Conservation (phyloP, 2,797 vertebrate genomes). For the Hippopotamyrus pictus region DNA sequence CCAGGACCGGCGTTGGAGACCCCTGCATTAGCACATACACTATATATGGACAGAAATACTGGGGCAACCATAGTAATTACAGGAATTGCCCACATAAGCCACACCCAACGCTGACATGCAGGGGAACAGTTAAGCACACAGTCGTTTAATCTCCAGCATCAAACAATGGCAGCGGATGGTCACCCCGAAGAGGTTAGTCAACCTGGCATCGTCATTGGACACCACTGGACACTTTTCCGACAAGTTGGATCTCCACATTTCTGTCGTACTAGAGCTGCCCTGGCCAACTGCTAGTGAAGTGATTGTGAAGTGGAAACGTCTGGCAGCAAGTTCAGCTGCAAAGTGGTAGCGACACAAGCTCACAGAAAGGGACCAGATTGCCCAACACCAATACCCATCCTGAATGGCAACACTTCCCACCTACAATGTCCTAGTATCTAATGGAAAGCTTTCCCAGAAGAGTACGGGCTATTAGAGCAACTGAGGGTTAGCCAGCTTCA, state of each 20-base stretch:
- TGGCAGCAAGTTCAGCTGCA: not conserved
- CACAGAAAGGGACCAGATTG: not conserved
- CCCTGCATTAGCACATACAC: not conserved
- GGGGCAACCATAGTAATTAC: not conserved
- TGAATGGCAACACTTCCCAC: not conserved
- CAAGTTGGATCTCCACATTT: not conserved
- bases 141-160: not conserved
- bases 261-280: not conserved
- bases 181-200: not conserved
- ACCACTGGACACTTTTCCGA: not conserved
- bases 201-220: not conserved
- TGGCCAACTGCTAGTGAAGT: not conserved
- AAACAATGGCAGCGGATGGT: not conserved
- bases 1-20: too few relatives aligned
- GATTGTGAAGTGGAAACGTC: not conserved
- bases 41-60: not conserved
- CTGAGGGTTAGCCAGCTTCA: not conserved
- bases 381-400: not conserved
- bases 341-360: not conserved
- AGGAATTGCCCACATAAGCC: not conserved
- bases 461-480: not conserved
- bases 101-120: too few relatives aligned
- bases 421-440: not conserved
- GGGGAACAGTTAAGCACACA: not conserved
- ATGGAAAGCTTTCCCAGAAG: not conserved